Conservation (phyloP, 2,113 vertebrate species). For the Xiphias gladius region DNA sequence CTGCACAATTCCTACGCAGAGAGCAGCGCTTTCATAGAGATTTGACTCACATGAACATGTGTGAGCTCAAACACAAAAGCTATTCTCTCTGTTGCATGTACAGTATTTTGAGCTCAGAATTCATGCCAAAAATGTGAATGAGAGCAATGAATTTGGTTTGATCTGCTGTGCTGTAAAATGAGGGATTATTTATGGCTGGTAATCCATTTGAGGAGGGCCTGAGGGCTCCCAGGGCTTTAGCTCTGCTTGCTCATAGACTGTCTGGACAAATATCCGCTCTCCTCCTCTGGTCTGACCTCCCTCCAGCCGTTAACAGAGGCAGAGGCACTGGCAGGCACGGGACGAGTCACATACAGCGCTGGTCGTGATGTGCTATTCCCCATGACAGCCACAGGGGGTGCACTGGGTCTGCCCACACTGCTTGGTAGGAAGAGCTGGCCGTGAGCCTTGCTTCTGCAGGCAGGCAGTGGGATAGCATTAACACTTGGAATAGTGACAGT, state of each 20-base stretch:
- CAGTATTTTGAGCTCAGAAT: neutral
- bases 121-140: constrained; percentile 28
- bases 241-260: constrained; percentile 17
- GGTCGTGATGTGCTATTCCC: constrained; percentile 52
- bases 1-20: neutral
- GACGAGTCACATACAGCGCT: constrained; percentile 9
- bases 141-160: constrained; percentile 35
- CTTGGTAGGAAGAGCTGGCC: constrained; percentile 43
- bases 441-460: constrained; percentile 71
- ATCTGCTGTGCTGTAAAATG: constrained; percentile 57
- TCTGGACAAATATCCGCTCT: constrained; percentile 42
- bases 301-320: constrained; percentile 8
- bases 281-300: constrained; percentile 46
- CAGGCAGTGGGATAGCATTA: constrained; percentile 57
- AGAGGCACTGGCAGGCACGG: constrained; percentile 9
- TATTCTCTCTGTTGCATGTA: constrained; percentile 18
- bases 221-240: constrained; percentile 47
- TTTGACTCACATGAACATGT: constrained; percentile 20
- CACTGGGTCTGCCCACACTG: constrained; percentile 67
- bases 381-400: constrained; percentile 79
- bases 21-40: constrained; percentile 9
- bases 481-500: constrained; percentile 53
- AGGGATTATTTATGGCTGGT: constrained; percentile 49
- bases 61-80: constrained; percentile 15
- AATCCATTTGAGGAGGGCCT: constrained; percentile 49